Conservation (phyloP, 2,888 invertebrate species). For the Eurytoma adleriae region DNA sequence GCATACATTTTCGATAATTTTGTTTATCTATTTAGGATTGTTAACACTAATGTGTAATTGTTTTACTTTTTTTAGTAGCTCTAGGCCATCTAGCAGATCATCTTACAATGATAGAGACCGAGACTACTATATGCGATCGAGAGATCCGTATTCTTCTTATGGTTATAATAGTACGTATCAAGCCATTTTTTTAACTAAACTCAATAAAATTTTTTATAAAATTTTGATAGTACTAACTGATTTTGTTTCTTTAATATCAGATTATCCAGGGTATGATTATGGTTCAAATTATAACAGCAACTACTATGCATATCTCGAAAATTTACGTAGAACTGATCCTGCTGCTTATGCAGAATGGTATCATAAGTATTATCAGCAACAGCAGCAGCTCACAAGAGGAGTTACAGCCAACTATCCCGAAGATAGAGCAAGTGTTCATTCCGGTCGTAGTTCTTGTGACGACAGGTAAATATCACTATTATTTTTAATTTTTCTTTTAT, state of each 20-base stretch:
- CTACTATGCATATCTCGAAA: slow-evolving; percentile 86
- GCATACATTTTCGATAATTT: background rate
- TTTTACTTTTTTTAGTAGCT: slow-evolving; percentile 61
- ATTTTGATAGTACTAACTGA: background rate
- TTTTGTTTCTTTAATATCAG: slow-evolving; percentile 54
- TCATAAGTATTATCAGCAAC: slow-evolving; percentile 81
- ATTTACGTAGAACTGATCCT: slow-evolving; percentile 86
- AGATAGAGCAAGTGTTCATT: slow-evolving; percentile 88
- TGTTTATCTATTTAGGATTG: background rate
- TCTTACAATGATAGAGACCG: slow-evolving; percentile 74
- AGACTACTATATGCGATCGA: slow-evolving; percentile 68
- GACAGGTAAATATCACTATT: slow-evolving; percentile 77
- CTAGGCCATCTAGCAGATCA: slow-evolving; percentile 74
- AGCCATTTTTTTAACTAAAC: slow-evolving; percentile 7
- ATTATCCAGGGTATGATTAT: slow-evolving; percentile 70
- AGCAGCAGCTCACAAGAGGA: slow-evolving; percentile 66
- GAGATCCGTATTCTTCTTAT: slow-evolving; percentile 70
- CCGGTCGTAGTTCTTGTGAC: slow-evolving; percentile 89
- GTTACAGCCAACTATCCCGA: slow-evolving; percentile 76
- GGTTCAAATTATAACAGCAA: slow-evolving; percentile 69
- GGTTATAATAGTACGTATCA: slow-evolving; percentile 67
- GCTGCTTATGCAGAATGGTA: slow-evolving; percentile 88
- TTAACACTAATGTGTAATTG: background rate
- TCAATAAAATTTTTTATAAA: slow-evolving; percentile 1
- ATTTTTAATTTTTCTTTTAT: background rate